Conservation (phyloP, 2,888 invertebrate species). For the Palloptera scutellata region DNA sequence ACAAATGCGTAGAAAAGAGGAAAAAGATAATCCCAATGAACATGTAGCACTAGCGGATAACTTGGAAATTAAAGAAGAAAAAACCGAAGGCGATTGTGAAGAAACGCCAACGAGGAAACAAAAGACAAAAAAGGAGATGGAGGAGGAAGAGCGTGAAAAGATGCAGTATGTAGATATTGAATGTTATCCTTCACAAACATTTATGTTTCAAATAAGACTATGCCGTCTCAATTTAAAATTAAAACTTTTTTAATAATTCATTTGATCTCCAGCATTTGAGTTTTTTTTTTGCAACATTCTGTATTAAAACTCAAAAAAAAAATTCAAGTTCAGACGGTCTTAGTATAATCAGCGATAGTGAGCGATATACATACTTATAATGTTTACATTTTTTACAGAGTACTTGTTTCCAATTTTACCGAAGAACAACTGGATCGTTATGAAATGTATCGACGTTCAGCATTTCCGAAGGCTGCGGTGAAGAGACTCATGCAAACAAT, state of each 20-base stretch:
- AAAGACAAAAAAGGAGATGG: constrained; percentile 82
- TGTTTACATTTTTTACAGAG: constrained; percentile 67
- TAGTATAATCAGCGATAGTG: neutral
- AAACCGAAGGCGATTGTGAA: constrained; percentile 33
- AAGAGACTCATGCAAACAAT: constrained; percentile 98
- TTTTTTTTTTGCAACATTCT: neutral
- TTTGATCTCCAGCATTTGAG: too few relatives aligned
- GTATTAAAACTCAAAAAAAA: neutral
- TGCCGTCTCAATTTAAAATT: too few relatives aligned
- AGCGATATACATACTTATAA: neutral
- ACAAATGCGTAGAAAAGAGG: constrained; percentile 29
- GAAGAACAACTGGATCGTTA: constrained; percentile 98
- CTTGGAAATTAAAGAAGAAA: constrained; percentile 29
- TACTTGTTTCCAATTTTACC: constrained; percentile 97
- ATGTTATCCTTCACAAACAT: neutral
- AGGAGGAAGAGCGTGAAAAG: constrained; percentile 93
- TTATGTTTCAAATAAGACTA: neutral
- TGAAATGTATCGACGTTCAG: constrained; percentile 97
- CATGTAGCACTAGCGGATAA: constrained; percentile 2
- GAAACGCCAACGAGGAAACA: constrained; percentile 66
- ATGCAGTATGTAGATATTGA: constrained; percentile 81
- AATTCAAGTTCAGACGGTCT: neutral
- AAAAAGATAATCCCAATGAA: constrained; percentile 13
- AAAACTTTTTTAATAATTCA: too few relatives aligned
- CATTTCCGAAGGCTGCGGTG: constrained; percentile 97